Evolutionary conservation across 2,113 vertebrate genomes (phyloP), one percentile per base, ranked within the genome.

Genomic region (Chloroceryle aenea): DNA sequence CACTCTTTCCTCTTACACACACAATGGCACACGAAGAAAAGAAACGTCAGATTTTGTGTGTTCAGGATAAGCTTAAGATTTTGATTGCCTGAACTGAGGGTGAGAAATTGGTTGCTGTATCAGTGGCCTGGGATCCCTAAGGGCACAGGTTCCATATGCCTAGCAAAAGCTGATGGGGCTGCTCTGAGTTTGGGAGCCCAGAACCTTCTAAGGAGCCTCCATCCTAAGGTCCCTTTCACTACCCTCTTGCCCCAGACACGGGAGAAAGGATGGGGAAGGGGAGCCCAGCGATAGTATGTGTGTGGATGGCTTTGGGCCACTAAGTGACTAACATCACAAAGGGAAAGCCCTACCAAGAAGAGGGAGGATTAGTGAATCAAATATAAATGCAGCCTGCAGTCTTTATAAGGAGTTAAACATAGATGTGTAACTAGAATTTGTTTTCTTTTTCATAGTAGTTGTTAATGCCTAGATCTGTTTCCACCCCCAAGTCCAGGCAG

Each of bases 1-100:
- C 66, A 52, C 83, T 81, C 90, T n/a, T 94, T 71, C 72, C 68
- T 94, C 64, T 91, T 45, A n/a, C 69, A 89, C 93, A 80, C 93
- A 96, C 92, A 96, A 79, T 79, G 88, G 80, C 86, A 58, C 69
- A 73, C 0, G 0, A 96, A 95, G 88, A 92, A 95, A 93, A 77
- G 81, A 87, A 95, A 79, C 4, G 0, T 9, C 48, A 94, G 74
- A 79, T 92, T 73, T 82, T 16, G 5, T 40, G 63, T 90, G 84
- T 58, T 87, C 47, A 83, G 78, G 67, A 85, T 21, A 91, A 84
- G 79, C 55, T 86, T 89, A 77, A 74, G 58, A 34, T 66, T 96
- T 88, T 73, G 74, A 53, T 85, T 94, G 69, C 85, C 67, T 87
- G 58, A 94, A 21, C 38, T 59, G 81, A 91, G 45, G 45, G 73